A percentile compares a stretch with the other conserved stretches of the same genome.
phyloP scores from a whole-genome alignment of 2,797 vertebrate species.

The Lutjanus campechanus region DNA sequence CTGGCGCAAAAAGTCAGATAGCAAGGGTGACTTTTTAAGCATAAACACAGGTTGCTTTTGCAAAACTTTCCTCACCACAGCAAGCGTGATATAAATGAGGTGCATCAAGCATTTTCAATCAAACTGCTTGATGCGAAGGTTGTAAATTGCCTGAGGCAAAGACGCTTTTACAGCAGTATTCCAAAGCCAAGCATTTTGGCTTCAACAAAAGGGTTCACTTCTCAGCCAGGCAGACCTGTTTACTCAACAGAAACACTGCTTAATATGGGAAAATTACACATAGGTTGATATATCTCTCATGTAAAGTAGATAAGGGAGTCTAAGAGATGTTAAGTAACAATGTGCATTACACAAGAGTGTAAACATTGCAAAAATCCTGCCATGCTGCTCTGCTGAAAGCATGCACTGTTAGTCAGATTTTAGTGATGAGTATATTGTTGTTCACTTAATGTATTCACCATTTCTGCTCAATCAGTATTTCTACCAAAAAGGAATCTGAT shows the following conservation, averaged over 20 bases:
- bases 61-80: slow-evolving; percentile 7
- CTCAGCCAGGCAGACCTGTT: slow-evolving; percentile 11
- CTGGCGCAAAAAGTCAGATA: background rate
- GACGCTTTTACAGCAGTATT: slow-evolving; percentile 19
- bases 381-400: background rate
- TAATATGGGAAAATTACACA: slow-evolving; percentile 14
- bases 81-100: slow-evolving; percentile 25
- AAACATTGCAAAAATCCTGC: slow-evolving; percentile 26
- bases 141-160: slow-evolving; percentile 29
- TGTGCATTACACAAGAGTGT: slow-evolving; percentile 29
- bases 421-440: background rate
- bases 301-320: slow-evolving; percentile 22
- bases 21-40: slow-evolving; percentile 28
- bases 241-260: slow-evolving; percentile 36
- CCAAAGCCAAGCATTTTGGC: slow-evolving; percentile 46
- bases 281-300: slow-evolving; percentile 15
- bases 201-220: slow-evolving; percentile 20
- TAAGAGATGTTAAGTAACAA: slow-evolving; percentile 19
- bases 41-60: background rate
- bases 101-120: slow-evolving; percentile 34
- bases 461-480: slow-evolving; percentile 19
- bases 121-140: slow-evolving; percentile 34
- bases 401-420: background rate
- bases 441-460: slow-evolving; percentile 18
- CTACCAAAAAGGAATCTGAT: slow-evolving; percentile 4